Percentiles rank a stretch among this genome's conserved stretches.
phyloP scores from a whole-genome alignment of 2,113 vertebrate genomes.

The Abramis brama region DNA sequence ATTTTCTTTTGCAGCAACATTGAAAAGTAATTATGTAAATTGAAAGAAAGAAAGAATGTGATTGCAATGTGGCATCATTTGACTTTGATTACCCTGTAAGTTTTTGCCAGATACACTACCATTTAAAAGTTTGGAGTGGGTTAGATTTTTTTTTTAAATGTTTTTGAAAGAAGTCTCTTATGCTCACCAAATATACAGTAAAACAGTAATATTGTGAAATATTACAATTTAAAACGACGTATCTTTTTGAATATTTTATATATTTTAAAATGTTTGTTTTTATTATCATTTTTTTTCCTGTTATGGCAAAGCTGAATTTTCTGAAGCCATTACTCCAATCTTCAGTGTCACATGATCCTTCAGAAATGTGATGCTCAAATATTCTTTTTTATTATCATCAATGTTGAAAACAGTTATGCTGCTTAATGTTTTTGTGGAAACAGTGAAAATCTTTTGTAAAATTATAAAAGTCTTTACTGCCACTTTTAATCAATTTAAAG shows the following conservation, averaged over 20 bases:
- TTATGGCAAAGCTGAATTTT: too few relatives aligned
- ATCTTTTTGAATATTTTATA: too few relatives aligned
- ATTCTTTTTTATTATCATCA: background rate
- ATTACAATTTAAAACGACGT: background rate
- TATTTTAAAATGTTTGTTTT: too few relatives aligned
- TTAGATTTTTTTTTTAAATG: background rate
- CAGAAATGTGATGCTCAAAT: too few relatives aligned
- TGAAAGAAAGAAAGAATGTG: background rate
- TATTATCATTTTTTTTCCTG: too few relatives aligned
- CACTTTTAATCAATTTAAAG: too few relatives aligned
- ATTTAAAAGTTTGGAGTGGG: background rate
- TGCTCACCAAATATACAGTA: background rate
- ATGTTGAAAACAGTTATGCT: background rate
- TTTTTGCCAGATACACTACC: background rate
- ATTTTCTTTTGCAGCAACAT: background rate
- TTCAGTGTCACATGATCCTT: too few relatives aligned
- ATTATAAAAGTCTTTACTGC: too few relatives aligned
- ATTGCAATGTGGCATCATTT: slow-evolving; percentile 16
- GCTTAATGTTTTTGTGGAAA: background rate
- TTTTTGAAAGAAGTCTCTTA: background rate
- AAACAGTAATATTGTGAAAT: background rate
- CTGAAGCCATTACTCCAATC: too few relatives aligned
- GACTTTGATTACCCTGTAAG: background rate
- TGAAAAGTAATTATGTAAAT: slow-evolving; percentile 18
- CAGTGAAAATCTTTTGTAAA: too few relatives aligned